phyloP scores from a whole-genome alignment of 2,888 invertebrate species.

The Sycophila texana region DNA sequence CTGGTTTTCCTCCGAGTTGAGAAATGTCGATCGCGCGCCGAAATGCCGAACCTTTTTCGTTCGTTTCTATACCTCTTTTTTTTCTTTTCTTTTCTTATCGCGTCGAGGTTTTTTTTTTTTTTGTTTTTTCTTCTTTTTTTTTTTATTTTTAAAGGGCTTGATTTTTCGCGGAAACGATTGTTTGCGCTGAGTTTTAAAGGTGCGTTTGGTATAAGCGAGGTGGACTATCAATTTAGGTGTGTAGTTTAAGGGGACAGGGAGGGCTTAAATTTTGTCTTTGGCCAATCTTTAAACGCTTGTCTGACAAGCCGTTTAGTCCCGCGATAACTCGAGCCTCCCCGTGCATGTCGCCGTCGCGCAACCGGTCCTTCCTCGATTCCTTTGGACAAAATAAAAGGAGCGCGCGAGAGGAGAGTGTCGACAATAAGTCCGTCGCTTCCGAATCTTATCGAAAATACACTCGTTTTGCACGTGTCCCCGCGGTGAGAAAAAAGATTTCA shows the following conservation, averaged over 20 bases:
- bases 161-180: too few relatives aligned
- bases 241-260: too few relatives aligned
- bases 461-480: background rate
- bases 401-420: constrained; percentile 1
- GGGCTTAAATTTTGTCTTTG: constrained; percentile 31
- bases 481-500: background rate
- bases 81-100: too few relatives aligned
- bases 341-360: background rate
- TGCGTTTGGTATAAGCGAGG: too few relatives aligned
- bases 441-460: background rate
- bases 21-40: too few relatives aligned
- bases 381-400: background rate
- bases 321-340: constrained; percentile 50
- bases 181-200: too few relatives aligned
- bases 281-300: constrained; percentile 74
- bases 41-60: too few relatives aligned
- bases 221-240: too few relatives aligned
- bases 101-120: background rate
- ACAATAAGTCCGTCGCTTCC: background rate
- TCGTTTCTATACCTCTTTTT: too few relatives aligned
- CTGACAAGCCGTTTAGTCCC: constrained; percentile 74
- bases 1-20: too few relatives aligned
- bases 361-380: constrained; percentile 22
- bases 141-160: too few relatives aligned
- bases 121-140: too few relatives aligned